Base-by-base conservation (phyloP, 2,797 vertebrate genomes). In the Rhinoraja longicauda region DNA sequence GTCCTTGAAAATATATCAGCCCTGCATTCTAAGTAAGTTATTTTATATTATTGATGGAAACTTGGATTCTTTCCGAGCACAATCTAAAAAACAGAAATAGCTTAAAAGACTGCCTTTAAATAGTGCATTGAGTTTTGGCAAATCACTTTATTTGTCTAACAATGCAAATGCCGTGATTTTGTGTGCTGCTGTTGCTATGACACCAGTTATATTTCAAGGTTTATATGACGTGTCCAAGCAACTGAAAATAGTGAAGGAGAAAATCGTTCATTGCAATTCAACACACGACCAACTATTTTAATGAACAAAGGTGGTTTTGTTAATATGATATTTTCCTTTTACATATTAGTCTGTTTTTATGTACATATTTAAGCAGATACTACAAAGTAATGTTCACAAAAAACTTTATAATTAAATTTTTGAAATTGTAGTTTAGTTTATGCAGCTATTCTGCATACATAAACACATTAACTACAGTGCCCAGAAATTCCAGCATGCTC, bases 151-250 rank as follows among this genome's bases (percentile, higher is more conserved):
- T 94, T 95, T 96, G 94, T 94, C 94, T 95, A 92, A 94, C 95
- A 95, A 92, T 94, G 95, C 94, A 95, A 93, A 45, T 53, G 67
- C 95, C 94, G 95, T 94, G 94, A 95, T 93, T 94, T 93, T 94
- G 94, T 73, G 94, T 95, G 95, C 95, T 94, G 94, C 90, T 62
- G 95, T 97, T 96, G 93, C 95, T 94, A 96, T 96, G 95, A 95
- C 95, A 96, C 96, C 94, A 77, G 91, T 94, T 93, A 94, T 29
- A 82, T 94, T 93, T 95, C 95, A 95, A 95, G 93, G 95, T 95
- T 93, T 93, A 95, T 94, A 94, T 91, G 94, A 93, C 93, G 93
- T 95, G 75, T 93, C 93, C 93, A 91, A 15, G 81, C 93, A 94
- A 94, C 84, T 94, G 93, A 95, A 92, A 95, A 96, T 95, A 70